Percentiles rank a stretch among this genome's conserved stretches.
Conservation (phyloP, 2,888 invertebrate species). For the Patella pellucida region DNA sequence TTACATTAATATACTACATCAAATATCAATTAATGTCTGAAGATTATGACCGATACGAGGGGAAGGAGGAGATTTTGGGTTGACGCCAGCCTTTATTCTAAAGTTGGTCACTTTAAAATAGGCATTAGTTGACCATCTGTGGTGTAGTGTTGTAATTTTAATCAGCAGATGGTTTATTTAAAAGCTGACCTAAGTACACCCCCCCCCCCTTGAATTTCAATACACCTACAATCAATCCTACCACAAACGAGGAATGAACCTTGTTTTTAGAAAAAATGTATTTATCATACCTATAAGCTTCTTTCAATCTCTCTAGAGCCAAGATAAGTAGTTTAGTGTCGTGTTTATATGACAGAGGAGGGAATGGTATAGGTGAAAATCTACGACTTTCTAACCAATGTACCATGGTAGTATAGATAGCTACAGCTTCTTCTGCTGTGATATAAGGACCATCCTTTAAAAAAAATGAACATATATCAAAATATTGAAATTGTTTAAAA, state of each 20-base stretch:
- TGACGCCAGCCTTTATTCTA: neutral
- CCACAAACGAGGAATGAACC: too few species aligned
- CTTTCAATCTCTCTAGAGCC: slow-evolving; percentile 94
- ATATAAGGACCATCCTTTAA: slow-evolving; percentile 95
- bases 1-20: too few species aligned
- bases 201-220: too few species aligned
- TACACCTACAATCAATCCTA: too few species aligned
- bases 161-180: too few species aligned
- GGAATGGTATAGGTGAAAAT: slow-evolving; percentile 99
- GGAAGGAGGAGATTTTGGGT: neutral
- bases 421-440: slow-evolving; percentile 99
- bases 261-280: too few species aligned
- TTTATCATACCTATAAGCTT: slow-evolving; percentile 83
- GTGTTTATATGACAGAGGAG: slow-evolving; percentile 98
- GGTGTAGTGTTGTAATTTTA: too few species aligned
- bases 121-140: too few species aligned
- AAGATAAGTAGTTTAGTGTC: slow-evolving; percentile 98
- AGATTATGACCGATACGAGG: too few species aligned
- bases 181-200: too few species aligned
- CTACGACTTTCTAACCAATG: slow-evolving; percentile 99
- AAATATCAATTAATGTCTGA: too few species aligned
- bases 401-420: slow-evolving; percentile 99
- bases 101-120: too few species aligned
- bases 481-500: neutral
- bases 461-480: slow-evolving; percentile 6